Evolutionary conservation across 37 sponge, comb jelly and placozoan genomes (phyloP).

Genomic region (Bolinopsis microptera): DNA sequence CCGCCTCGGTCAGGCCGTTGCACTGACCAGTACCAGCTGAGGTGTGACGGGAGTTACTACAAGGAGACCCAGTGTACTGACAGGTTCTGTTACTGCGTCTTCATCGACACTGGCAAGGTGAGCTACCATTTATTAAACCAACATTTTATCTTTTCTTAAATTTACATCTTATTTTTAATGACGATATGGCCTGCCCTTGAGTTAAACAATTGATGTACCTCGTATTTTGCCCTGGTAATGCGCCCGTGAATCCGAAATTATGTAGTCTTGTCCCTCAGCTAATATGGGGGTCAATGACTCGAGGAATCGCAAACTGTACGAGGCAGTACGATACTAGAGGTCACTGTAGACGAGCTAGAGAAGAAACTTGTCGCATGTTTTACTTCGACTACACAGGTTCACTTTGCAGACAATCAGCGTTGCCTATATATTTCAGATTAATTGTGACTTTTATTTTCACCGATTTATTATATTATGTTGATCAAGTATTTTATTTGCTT

Average conservation of each 20-base stretch:
- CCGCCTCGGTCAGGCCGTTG: slow-evolving; percentile 42
- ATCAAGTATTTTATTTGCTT: no score
- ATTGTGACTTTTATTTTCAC: no score
- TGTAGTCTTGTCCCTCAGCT: not conserved
- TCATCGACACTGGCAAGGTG: slow-evolving; percentile 48
- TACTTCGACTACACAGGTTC: slow-evolving; percentile 44
- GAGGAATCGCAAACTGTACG: slow-evolving; percentile 4
- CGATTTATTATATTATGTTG: no score
- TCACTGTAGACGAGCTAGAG: slow-evolving; percentile 21
- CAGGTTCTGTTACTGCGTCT: slow-evolving; percentile 62
- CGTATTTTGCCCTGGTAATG: no score
- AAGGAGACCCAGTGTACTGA: slow-evolving; percentile 50
- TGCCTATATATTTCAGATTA: no score
- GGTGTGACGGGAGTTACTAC: slow-evolving; percentile 47
- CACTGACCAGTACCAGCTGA: slow-evolving; percentile 31
- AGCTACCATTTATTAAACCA: no score
- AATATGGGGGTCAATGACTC: slow-evolving; percentile 51
- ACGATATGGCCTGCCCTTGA: no score
- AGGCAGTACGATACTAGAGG: slow-evolving; percentile 63
- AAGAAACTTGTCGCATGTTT: slow-evolving; percentile 20
- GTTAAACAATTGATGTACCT: no score
- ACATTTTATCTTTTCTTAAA: no score
- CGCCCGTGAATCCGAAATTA: no score
- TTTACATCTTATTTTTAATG: no score
- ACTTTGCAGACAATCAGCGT: no score